Conservation (phyloP, 2,797 vertebrate species). For the Loris lydekkerianus region DNA sequence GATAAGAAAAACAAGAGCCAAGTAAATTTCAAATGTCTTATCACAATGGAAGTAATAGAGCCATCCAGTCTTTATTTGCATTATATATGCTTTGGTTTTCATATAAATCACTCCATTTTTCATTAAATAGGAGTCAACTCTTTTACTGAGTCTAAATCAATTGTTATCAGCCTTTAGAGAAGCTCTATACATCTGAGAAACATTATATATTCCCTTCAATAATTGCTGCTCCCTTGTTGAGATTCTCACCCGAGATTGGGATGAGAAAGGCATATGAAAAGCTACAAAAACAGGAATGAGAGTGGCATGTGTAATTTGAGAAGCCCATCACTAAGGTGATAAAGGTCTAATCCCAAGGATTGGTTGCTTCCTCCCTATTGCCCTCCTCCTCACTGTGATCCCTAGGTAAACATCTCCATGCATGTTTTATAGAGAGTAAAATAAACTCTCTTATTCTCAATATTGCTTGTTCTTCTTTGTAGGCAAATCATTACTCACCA, state of each 20-base stretch:
- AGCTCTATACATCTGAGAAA: not conserved
- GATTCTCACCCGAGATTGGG: not conserved
- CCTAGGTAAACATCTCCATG: not conserved
- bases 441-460: not conserved
- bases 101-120: constrained; percentile 39
- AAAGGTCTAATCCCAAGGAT: not conserved
- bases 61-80: not conserved
- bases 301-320: not conserved
- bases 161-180: constrained; percentile 22
- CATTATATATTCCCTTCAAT: not conserved
- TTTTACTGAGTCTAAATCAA: not conserved
- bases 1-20: not conserved
- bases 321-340: not conserved
- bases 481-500: constrained; percentile 39
- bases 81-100: constrained; percentile 34
- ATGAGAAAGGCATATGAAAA: not conserved
- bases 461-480: constrained; percentile 45
- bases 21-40: too few relatives aligned
- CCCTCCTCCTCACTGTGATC: not conserved
- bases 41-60: not conserved
- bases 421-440: not conserved
- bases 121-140: constrained; percentile 20
- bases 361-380: not conserved
- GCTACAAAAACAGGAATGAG: not conserved
- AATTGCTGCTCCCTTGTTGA: not conserved